Percentiles rank a stretch among this genome's conserved stretches.
Conservation (phyloP, 2,113 vertebrate genomes). For the Rhinichthys klamathensis region DNA sequence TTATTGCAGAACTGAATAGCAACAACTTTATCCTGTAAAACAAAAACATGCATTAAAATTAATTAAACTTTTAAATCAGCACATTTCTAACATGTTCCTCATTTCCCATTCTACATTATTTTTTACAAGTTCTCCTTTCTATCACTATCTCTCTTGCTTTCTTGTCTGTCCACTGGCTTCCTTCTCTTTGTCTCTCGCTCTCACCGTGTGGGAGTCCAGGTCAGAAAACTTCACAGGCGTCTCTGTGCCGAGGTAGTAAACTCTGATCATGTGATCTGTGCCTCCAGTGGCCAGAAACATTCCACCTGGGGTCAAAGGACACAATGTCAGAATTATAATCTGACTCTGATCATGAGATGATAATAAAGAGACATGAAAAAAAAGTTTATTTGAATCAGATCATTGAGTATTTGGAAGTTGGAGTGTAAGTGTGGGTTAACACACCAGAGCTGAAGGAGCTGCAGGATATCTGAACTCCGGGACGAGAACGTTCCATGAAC, state of each 20-base stretch:
- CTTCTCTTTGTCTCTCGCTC: conserved; percentile 27
- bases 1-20: conserved; percentile 98
- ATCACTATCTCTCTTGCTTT: neutral
- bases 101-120: neutral
- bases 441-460: conserved; percentile 96
- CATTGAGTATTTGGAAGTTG: neutral
- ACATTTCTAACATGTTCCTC: neutral
- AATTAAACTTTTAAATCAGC: neutral
- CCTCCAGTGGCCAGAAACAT: conserved; percentile 97
- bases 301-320: conserved; percentile 79
- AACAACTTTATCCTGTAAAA: conserved; percentile 91
- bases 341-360: neutral
- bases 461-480: conserved; percentile 95
- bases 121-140: neutral
- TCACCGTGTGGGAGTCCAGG: conserved; percentile 92
- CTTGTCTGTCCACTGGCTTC: neutral
- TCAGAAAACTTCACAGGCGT: conserved; percentile 92
- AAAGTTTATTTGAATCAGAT: neutral
- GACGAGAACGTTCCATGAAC: conserved; percentile 94
- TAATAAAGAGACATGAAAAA: neutral
- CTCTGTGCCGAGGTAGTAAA: conserved; percentile 94
- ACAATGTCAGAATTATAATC: neutral
- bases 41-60: conserved; percentile 6
- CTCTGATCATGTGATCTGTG: conserved; percentile 94
- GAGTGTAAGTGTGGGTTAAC: conserved; percentile 43